Evolutionary conservation across 2,797 vertebrate species (phyloP).

Genomic region (Muraenolepis orangiensis): DNA sequence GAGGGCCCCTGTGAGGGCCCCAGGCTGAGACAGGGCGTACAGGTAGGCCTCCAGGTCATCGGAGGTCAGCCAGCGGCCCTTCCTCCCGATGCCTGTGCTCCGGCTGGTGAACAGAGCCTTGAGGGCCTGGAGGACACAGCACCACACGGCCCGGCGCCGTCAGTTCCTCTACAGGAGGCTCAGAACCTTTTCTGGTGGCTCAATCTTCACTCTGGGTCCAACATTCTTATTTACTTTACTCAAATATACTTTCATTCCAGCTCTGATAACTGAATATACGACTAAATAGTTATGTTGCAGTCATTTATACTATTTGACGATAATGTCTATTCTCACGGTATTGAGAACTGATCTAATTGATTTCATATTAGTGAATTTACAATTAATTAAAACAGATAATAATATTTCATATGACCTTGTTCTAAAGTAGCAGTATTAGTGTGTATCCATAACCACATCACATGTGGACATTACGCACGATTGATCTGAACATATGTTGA

Average conservation of each 20-base stretch:
- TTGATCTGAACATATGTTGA: no score
- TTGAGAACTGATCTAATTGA: no score
- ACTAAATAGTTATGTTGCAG: background rate
- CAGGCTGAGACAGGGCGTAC: slow-evolving; percentile 93
- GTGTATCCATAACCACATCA: no score
- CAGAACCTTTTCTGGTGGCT: background rate
- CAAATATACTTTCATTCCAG: background rate
- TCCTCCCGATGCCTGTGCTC: slow-evolving; percentile 86
- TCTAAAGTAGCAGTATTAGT: background rate
- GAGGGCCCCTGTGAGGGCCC: slow-evolving; percentile 91
- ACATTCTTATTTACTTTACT: background rate
- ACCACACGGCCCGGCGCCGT: background rate
- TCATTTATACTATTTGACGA: background rate
- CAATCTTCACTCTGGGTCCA: no score
- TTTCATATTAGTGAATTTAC: background rate
- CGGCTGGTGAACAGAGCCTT: slow-evolving; percentile 91
- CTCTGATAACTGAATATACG: background rate
- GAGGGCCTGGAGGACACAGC: slow-evolving; percentile 73
- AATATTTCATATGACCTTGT: background rate
- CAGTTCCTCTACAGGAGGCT: background rate
- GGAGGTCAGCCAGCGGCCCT: slow-evolving; percentile 84
- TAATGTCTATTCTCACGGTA: no score
- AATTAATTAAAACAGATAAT: background rate
- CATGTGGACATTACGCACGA: no score
- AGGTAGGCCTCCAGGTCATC: slow-evolving; percentile 95